phyloP scores from a whole-genome alignment of 2,888 invertebrate species.

The Penaeus monodon region DNA sequence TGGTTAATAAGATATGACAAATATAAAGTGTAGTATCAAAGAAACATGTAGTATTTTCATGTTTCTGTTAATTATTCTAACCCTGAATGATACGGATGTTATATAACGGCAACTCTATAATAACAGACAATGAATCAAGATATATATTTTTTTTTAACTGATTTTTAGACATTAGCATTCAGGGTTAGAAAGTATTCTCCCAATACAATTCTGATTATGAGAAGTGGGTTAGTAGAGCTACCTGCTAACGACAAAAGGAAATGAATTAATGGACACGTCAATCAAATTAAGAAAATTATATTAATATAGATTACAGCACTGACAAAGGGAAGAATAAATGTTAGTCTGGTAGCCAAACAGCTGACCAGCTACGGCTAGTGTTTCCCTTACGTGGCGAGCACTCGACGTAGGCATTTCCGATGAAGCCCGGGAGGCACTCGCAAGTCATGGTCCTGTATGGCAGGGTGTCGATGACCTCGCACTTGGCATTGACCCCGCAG shows the following conservation, averaged over 20 bases:
- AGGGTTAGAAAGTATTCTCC: too few relatives aligned
- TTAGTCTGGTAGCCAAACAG: neutral
- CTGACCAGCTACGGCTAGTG: too few relatives aligned
- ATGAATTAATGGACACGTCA: too few relatives aligned
- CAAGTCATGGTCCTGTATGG: conserved; percentile 79
- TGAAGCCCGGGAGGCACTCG: conserved; percentile 78
- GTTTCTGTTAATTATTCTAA: neutral
- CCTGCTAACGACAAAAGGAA: too few relatives aligned
- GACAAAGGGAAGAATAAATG: conserved; percentile 5
- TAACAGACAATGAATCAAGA: too few relatives aligned
- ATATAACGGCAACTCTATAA: too few relatives aligned
- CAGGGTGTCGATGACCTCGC: conserved; percentile 72
- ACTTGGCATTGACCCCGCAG: conserved; percentile 67
- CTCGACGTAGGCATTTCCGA: conserved; percentile 88
- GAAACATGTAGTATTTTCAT: neutral
- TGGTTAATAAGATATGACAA: neutral
- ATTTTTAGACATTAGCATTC: too few relatives aligned
- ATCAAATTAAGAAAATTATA: too few relatives aligned
- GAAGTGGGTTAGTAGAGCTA: too few relatives aligned
- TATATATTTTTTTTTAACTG: too few relatives aligned
- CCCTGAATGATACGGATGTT: neutral
- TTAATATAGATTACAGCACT: too few relatives aligned
- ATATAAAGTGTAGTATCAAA: neutral
- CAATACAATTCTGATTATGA: too few relatives aligned
- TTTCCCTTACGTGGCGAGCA: conserved; percentile 81